Base-by-base conservation (phyloP, 2,113 vertebrate species). In the Oncorhynchus gorbuscha region DNA sequence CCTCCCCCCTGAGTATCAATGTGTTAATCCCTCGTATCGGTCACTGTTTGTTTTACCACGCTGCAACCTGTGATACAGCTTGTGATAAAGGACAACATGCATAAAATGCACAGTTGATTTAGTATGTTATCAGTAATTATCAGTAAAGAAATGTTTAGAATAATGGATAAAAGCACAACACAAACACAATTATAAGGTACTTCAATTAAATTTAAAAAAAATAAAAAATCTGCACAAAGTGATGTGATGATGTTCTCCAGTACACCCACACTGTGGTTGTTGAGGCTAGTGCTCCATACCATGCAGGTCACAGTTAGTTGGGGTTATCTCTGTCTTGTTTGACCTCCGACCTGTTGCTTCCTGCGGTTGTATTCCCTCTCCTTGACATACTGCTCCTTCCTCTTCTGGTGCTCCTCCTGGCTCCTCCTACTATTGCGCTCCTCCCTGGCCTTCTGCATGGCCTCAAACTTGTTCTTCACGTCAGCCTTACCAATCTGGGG, bases 361-460 rank as follows among this genome's bases (percentile, higher is more conserved):
- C 94, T 95, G 91, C 96, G 96, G 89, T 88, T 94, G 94, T 94
- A 95, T 91, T 98, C 97, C 89, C 94, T 95, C 93, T 99, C 97
- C 94, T 97, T 98, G 94, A 96, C 77, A 91, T 92, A 98, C 83
- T 99, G 97, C 73, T 98, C 97, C 92, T 95, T 98, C 93, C 98
- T 96, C 94, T 96, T 97, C 93, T 96, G 94, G 81, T 96, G 96
- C 93, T 99, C 97, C 0, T 97, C 95, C 81, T 86, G 93, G 93
- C 94, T 96, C 89, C 96, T 93, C 91, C 95, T 93, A 85, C 96
- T 92, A 90, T 96, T 97, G 84, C 96, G 95, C 87, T 99, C 97
- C 93, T 99, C 97, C 88, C 98, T 94, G 87, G 97, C 96, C 92
- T 93, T 97, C 90, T 98, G 97, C 97, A 98, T 98, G 90, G 95